Evolutionary conservation across 2,113 vertebrate genomes (phyloP).

Genomic region (Pangasianodon hypophthalmus): DNA sequence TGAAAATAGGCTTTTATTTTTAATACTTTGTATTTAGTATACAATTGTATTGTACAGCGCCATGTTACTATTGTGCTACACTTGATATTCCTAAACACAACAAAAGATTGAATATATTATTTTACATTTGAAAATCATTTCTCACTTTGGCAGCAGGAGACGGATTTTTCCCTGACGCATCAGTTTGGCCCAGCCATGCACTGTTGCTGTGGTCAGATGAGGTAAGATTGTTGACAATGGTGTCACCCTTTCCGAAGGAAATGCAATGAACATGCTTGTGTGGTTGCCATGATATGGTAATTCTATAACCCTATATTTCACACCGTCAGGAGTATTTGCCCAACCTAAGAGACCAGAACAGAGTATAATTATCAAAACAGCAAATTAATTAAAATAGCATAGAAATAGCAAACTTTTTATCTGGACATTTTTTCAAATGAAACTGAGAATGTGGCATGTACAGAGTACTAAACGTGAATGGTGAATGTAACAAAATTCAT

Average conservation of each 20-base stretch:
- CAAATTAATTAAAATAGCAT: background rate
- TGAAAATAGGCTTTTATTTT: background rate
- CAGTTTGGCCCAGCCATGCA: slow-evolving; percentile 84
- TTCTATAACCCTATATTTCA: slow-evolving; percentile 89
- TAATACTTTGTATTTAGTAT: background rate
- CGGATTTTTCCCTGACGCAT: slow-evolving; percentile 85
- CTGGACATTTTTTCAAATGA: background rate
- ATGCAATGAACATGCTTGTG: slow-evolving; percentile 88
- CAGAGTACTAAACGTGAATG: background rate
- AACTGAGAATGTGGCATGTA: background rate
- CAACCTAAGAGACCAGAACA: slow-evolving; percentile 70
- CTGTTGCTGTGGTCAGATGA: slow-evolving; percentile 87
- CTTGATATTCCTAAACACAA: background rate
- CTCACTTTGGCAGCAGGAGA: slow-evolving; percentile 90
- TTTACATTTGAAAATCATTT: background rate
- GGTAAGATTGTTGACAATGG: slow-evolving; percentile 82
- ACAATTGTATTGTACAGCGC: background rate
- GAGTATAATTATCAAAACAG: background rate
- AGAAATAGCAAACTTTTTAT: background rate
- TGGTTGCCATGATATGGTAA: slow-evolving; percentile 88
- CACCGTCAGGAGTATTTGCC: slow-evolving; percentile 81
- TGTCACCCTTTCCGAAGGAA: slow-evolving; percentile 80
- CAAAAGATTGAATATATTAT: background rate
- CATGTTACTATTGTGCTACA: background rate
- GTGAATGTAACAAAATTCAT: background rate